Conservation (phyloP, 2,113 vertebrate species). For the Sylvia atricapilla region DNA sequence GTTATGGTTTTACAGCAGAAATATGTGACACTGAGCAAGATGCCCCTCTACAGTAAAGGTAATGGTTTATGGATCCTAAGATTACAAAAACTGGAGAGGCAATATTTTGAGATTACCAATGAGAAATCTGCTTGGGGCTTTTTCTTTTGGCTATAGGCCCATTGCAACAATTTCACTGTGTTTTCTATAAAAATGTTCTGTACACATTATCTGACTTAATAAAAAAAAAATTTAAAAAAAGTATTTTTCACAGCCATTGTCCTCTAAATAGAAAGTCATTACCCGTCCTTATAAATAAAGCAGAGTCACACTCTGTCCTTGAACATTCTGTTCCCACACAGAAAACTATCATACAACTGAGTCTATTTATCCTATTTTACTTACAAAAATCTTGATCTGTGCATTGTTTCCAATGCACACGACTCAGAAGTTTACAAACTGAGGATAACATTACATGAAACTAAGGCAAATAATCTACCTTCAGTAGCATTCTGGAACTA, state of each 20-base stretch:
- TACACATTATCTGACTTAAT: neutral
- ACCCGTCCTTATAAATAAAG: neutral
- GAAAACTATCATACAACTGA: neutral
- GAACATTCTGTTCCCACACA: neutral
- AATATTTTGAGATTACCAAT: neutral
- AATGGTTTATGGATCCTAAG: neutral
- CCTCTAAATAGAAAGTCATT: neutral
- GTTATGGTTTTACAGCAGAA: neutral
- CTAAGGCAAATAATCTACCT: rapidly evolving
- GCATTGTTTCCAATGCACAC: no score
- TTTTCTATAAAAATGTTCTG: neutral
- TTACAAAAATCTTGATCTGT: neutral
- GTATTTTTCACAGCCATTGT: neutral
- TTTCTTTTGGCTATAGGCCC: neutral
- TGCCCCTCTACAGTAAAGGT: neutral
- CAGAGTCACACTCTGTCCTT: neutral
- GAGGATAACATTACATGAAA: neutral
- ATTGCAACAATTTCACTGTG: neutral
- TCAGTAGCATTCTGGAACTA: neutral
- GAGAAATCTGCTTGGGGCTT: neutral
- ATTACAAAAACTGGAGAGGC: neutral
- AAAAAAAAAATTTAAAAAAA: neutral
- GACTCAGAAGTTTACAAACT: neutral
- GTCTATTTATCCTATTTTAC: neutral
- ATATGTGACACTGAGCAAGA: neutral